Conservation (phyloP, 2,888 invertebrate genomes). For the Pterostichus madidus region DNA sequence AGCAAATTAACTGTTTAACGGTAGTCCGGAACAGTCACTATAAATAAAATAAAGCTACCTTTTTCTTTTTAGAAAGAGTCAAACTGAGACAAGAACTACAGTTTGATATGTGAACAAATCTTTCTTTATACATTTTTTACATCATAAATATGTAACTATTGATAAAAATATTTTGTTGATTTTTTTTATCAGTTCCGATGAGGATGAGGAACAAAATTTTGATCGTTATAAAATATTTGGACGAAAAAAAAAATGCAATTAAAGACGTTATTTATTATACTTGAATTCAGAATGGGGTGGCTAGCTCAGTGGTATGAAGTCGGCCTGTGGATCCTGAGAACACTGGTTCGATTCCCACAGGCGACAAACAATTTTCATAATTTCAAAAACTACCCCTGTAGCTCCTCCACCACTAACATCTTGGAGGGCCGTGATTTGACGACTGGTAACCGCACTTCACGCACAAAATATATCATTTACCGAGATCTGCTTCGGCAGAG, state of each 20-base stretch:
- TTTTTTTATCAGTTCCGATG: slow-evolving; percentile 43
- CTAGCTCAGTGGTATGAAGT: too few species aligned
- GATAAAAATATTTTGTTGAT: slow-evolving; percentile 54
- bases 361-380: too few species aligned
- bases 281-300: too few species aligned
- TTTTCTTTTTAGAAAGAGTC: slow-evolving; percentile 16
- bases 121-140: slow-evolving; percentile 40
- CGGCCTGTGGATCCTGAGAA: too few species aligned
- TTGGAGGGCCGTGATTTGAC: too few species aligned
- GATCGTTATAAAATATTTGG: not conserved
- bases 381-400: too few species aligned
- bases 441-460: too few species aligned
- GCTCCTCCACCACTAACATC: too few species aligned
- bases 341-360: too few species aligned
- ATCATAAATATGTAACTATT: slow-evolving; percentile 1
- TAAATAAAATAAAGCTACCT: slow-evolving; percentile 35
- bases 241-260: slow-evolving; percentile 9
- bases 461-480: too few species aligned
- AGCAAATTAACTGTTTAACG: slow-evolving; percentile 48
- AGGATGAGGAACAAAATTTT: slow-evolving; percentile 9
- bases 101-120: slow-evolving; percentile 14
- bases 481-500: too few species aligned
- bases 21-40: not conserved
- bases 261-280: not conserved
- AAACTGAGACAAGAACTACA: not conserved